Conservation (phyloP, 2,888 invertebrate species). For the Perdita meconis region DNA sequence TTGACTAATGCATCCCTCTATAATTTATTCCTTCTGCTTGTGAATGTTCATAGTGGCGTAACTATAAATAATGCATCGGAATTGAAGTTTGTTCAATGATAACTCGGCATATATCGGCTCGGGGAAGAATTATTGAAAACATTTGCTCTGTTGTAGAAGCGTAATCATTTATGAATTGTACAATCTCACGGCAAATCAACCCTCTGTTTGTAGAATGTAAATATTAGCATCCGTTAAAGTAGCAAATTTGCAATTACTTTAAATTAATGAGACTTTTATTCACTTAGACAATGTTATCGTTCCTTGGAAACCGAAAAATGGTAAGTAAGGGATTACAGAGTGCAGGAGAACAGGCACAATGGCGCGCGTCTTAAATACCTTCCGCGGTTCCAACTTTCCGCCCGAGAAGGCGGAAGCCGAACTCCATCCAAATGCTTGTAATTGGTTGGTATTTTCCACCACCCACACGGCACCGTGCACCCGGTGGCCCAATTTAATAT, state of each 20-base stretch:
- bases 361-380: conserved; percentile 28
- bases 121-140: no score
- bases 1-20: not conserved
- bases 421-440: conserved; percentile 68
- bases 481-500: conserved; percentile 79
- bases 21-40: conserved; percentile 3
- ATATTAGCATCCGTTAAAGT: not conserved
- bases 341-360: conserved; percentile 4
- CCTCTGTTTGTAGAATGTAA: no score
- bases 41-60: not conserved
- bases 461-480: conserved; percentile 56
- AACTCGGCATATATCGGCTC: no score
- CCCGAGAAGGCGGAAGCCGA: conserved; percentile 50
- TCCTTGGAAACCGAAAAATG: not conserved
- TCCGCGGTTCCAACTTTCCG: conserved; percentile 24
- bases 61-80: not conserved
- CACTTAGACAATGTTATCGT: not conserved
- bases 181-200: no score
- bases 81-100: not conserved
- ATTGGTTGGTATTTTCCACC: conserved; percentile 68
- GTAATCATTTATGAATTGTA: no score
- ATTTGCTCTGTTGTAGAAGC: no score
- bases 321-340: conserved; percentile 5
- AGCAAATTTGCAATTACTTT: not conserved
- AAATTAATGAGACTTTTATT: not conserved